A percentile compares a stretch with the other conserved stretches of the same genome.
phyloP scores from a whole-genome alignment of 2,797 vertebrate genomes.

The Galagoides demidoff region DNA sequence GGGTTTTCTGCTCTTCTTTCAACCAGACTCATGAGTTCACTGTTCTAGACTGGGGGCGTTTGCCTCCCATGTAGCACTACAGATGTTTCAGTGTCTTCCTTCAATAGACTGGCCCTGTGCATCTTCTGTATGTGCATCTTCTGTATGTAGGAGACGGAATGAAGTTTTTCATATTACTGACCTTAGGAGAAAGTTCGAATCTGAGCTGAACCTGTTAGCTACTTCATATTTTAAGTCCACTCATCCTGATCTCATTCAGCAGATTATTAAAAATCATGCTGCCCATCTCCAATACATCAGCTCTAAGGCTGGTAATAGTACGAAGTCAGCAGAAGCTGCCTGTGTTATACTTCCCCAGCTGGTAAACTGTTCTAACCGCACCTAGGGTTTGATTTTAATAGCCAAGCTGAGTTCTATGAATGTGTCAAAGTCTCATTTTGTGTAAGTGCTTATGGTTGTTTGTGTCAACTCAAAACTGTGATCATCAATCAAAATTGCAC shows the following conservation, averaged over 20 bases:
- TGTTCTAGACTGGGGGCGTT: constrained; percentile 89
- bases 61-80: constrained; percentile 92
- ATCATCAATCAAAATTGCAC: constrained; percentile 90
- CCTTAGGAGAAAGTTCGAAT: constrained; percentile 95
- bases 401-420: constrained; percentile 95
- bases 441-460: constrained; percentile 89
- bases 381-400: constrained; percentile 93
- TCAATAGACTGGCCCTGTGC: constrained; percentile 91
- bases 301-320: constrained; percentile 95
- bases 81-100: constrained; percentile 92
- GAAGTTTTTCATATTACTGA: constrained; percentile 94
- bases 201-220: constrained; percentile 94
- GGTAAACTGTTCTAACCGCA: constrained; percentile 95
- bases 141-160: constrained; percentile 92
- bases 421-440: constrained; percentile 91
- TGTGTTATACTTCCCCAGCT: constrained; percentile 94
- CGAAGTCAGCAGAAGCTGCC: constrained; percentile 93
- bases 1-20: constrained; percentile 40
- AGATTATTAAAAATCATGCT: constrained; percentile 95
- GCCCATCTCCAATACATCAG: constrained; percentile 94
- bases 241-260: constrained; percentile 95
- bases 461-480: constrained; percentile 91
- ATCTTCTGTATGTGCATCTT: constrained; percentile 93
- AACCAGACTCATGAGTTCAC: constrained; percentile 38
- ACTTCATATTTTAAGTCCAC: constrained; percentile 92